Evolutionary conservation across 2,888 invertebrate genomes (phyloP).

Genomic region (Drosophila flavopinicola): DNA sequence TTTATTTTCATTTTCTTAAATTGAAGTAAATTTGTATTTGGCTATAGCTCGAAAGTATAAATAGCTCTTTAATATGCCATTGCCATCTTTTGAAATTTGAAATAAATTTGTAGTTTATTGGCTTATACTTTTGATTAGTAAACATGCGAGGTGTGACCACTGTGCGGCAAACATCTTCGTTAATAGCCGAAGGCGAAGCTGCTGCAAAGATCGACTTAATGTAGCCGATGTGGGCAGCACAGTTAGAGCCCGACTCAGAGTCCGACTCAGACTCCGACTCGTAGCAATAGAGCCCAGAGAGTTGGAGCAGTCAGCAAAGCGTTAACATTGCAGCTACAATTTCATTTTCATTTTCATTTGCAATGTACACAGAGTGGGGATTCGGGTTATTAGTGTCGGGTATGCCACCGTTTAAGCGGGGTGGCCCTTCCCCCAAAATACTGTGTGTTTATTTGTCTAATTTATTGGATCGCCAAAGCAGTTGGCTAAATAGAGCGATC

Average conservation of each 20-base stretch:
- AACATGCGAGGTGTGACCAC: slow-evolving; percentile 23
- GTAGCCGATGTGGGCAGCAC: slow-evolving; percentile 50
- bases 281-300: slow-evolving; percentile 2
- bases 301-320: slow-evolving; percentile 58
- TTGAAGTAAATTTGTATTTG: no score
- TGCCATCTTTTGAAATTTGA: no score
- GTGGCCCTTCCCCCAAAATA: slow-evolving; percentile 66
- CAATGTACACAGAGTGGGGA: slow-evolving; percentile 33
- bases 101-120: no score
- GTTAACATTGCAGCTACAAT: slow-evolving; percentile 75
- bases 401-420: slow-evolving; percentile 68
- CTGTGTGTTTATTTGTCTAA: slow-evolving; percentile 75
- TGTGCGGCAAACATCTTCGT: slow-evolving; percentile 58
- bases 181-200: slow-evolving; percentile 55
- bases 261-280: slow-evolving; percentile 9
- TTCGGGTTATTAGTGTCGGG: slow-evolving; percentile 65
- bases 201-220: slow-evolving; percentile 49
- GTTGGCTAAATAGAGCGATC: slow-evolving; percentile 77
- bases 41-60: no score
- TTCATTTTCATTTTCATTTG: slow-evolving; percentile 55
- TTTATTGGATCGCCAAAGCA: slow-evolving; percentile 67
- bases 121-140: neutral
- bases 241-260: slow-evolving; percentile 29
- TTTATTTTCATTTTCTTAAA: no score
- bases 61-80: no score